Evolutionary conservation across 2,797 vertebrate genomes (phyloP).

Genomic region (Bufotes viridis): DNA sequence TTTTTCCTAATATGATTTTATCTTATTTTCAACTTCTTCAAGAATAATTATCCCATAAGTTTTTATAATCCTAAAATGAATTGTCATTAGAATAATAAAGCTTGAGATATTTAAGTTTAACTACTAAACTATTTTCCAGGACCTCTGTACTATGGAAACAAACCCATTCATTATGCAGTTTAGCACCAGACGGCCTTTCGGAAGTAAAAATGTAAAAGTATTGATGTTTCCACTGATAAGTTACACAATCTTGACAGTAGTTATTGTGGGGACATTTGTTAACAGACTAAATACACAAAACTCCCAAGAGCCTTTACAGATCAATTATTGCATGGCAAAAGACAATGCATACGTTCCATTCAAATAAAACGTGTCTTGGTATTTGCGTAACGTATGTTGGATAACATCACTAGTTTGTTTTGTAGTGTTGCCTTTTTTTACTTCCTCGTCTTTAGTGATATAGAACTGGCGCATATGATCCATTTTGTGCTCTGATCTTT

Average conservation of each 20-base stretch:
- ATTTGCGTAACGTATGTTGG: neutral
- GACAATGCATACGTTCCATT: neutral
- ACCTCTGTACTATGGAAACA: neutral
- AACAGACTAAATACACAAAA: neutral
- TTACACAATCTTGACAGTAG: neutral
- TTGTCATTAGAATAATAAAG: neutral
- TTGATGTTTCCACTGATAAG: neutral
- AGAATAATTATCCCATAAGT: neutral
- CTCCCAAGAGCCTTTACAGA: neutral
- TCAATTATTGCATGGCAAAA: neutral
- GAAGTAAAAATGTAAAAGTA: neutral
- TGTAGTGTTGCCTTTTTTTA: neutral
- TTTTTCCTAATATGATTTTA: neutral
- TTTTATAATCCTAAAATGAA: neutral
- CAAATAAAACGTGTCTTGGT: neutral
- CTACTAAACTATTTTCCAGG: neutral
- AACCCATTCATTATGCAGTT: neutral
- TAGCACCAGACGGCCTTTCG: neutral
- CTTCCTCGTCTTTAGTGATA: neutral
- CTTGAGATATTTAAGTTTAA: neutral
- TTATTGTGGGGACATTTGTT: conserved; percentile 7
- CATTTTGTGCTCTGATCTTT: neutral
- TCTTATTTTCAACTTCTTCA: neutral
- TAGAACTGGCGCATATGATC: neutral
- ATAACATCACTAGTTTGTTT: neutral